Percentiles rank a stretch among this genome's conserved stretches.
Conservation (phyloP, 2,888 invertebrate genomes). For the Dasypolia templi region DNA sequence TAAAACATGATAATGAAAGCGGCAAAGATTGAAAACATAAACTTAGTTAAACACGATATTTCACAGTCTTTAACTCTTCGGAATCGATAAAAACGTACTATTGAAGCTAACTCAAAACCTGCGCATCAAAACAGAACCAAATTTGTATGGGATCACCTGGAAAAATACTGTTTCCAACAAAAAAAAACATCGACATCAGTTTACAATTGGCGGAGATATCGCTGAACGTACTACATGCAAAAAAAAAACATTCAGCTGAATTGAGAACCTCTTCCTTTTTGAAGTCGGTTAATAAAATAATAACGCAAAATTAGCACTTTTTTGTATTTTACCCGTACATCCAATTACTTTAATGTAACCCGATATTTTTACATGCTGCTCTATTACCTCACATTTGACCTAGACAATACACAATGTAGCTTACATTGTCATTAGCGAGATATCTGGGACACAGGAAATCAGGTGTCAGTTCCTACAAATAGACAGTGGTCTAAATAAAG, state of each 20-base stretch:
- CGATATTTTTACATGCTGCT: background rate
- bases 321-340: background rate
- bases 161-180: too few species aligned
- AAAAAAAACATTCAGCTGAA: too few species aligned
- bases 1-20: background rate
- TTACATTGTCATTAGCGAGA: conserved; percentile 12
- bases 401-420: too few species aligned
- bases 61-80: conserved; percentile 21
- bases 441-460: conserved; percentile 49
- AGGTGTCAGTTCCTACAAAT: conserved; percentile 49
- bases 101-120: too few species aligned
- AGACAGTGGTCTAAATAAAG: conserved; percentile 39
- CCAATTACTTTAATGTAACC: background rate
- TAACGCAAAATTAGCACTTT: too few species aligned
- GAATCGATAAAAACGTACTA: conserved; percentile 13
- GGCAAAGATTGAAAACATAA: background rate
- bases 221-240: too few species aligned
- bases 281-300: too few species aligned
- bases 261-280: too few species aligned
- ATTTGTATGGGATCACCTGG: too few species aligned
- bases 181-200: too few species aligned
- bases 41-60: background rate
- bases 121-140: too few species aligned
- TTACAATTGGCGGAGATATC: too few species aligned
- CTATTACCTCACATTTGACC: background rate